These are phyloP conservation scores for Intellagama lesueurii DNA, from an alignment of 2,797 vertebrate genomes.

Conservation along the genomic window DNA sequence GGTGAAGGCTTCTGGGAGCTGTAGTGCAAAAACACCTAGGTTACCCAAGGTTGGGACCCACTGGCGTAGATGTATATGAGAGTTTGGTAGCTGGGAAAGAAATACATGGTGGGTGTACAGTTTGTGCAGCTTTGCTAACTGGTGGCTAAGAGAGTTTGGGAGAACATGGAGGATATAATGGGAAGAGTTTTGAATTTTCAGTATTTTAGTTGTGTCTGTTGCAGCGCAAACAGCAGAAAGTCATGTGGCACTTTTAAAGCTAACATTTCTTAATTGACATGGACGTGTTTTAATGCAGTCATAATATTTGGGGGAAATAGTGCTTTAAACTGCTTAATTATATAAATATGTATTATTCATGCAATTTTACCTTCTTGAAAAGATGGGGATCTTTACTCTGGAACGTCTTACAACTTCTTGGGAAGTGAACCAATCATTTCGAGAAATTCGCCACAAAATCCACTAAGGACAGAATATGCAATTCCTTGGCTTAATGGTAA, in stretches of 20 bases:
- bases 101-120: neutral
- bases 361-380: slow-evolving; percentile 45
- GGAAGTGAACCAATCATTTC: slow-evolving; percentile 97
- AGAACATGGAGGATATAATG: neutral
- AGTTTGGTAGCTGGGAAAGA: neutral
- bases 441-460: slow-evolving; percentile 87
- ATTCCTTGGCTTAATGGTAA: slow-evolving; percentile 99
- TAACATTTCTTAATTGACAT: no score
- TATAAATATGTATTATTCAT: neutral
- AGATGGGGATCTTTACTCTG: slow-evolving; percentile 96
- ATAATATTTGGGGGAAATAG: no score
- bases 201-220: no score
- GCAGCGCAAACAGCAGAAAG: no score
- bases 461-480: slow-evolving; percentile 93
- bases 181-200: neutral
- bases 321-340: neutral
- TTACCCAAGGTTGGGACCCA: no score
- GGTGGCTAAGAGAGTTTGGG: neutral
- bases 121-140: neutral
- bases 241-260: no score
- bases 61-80: neutral
- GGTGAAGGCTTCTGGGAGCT: no score
- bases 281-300: no score
- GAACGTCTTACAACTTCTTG: slow-evolving; percentile 94
- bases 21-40: no score